Base-by-base conservation (phyloP, 2,797 vertebrate species). In the Brachyalestes nurse region DNA sequence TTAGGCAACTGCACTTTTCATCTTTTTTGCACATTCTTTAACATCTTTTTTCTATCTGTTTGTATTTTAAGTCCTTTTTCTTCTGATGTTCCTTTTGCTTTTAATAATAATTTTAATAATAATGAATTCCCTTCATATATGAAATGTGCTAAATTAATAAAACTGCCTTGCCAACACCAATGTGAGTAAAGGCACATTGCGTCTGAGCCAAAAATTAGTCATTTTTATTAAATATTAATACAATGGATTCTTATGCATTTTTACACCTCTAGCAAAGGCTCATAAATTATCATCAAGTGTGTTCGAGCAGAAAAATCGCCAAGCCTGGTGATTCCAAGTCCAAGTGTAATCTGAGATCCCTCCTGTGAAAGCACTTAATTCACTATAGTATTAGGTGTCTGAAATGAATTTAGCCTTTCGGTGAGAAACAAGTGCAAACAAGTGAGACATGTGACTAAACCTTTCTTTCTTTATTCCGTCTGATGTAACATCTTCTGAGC, bases 371-470 rank as follows among this genome's bases (percentile, higher is more conserved):
- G 61, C 28, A 34, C 16, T 16, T 17, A 13, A 62, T 34, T 14
- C 14, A 28, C 25, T 64, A 14, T 0, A 38, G 28, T 38, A 34
- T 64, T 40, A 28, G 4, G 25, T 14, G 60, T 12, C 23, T 62
- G 25, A 28, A 62, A 62, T 34, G 10, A 62, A 62, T 19, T 38
- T 9, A 65, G 1, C 16, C 62, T n/a, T 65, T 16, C 62, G 9
- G 10, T 40, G 16, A 91, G 85, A 91, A 86, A 91, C 28, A 40
- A 19, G 62, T 19, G 7, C 16, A 42, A 42, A 45, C 28, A 28
- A 28, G 28, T 28, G 3, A 28, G 10, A 45, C 47, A 47, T 49
- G 40, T 13, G 38, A 45, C 38, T 4, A 45, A 45, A 10, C 64
- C 42, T 10, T 6, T 45, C 1, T 19, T 66, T 42, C 10, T 47